Evolutionary conservation across 2,888 invertebrate species (phyloP), one percentile per base, ranked within the genome.

Genomic region (Pheosia tremula): DNA sequence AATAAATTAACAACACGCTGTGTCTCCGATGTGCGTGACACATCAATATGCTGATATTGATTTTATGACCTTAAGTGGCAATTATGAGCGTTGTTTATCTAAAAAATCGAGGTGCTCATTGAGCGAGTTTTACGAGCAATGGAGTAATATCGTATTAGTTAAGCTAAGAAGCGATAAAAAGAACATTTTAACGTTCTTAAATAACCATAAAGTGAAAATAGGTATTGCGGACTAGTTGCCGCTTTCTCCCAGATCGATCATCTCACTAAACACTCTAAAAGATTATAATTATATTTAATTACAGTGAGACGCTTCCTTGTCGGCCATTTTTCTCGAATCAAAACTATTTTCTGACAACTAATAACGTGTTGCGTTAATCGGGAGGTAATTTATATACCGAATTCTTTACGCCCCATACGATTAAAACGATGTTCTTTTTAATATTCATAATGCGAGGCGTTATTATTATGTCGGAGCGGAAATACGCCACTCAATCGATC

Each of bases 351-450:
- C 79, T 79, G 81, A 81, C 84, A 84, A 74, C 78, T 87, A 88
- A 87, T 88, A 89, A 85, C 82, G 83, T 76, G 86, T 84, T 88
- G 75, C 79, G 78, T 82, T 88, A 88, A 90, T 86, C 85, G 87
- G 82, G 80, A 81, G 77, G 82, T 90, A 90, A 91, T 90, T 90
- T 91, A 90, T 89, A 85, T 81, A 81, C 80, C 81, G 75, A 83
- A 86, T 85, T 86, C 82, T 82, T 79, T 84, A 90, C 88, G 89
- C 89, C 87, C 83, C 81, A 78, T 74, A 74, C 81, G 77, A 87
- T 88, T 89, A 86, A 88, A 84, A 68, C 78, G 76, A 81, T 83
- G 80, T 79, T 82, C 82, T 77, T 79, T 70, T 86, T 88, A 81
- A 78, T 79, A 82, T 81, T 79, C 75, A 78, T 75, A 78, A 49